Evolutionary conservation across 1,140 invertebrate species (phyloP), one percentile per base, ranked within the genome.

Genomic region (Carposina sasakii): DNA sequence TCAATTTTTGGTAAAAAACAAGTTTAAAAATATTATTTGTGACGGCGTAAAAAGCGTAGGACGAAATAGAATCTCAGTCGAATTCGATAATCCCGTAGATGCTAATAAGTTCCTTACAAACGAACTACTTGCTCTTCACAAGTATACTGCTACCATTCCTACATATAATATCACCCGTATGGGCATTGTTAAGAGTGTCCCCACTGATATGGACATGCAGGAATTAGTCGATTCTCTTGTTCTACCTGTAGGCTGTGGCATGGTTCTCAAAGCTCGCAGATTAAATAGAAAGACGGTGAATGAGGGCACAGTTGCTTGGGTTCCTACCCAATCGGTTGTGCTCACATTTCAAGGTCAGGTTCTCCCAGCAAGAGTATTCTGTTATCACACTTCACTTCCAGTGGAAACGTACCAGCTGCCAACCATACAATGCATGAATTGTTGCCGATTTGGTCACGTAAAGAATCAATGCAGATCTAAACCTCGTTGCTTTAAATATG

Each of bases 321-420:
- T 24, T 9, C 39, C 51, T 3, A 54, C 46, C 2, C 31, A 26
- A 12, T 47, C 49, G 10, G 37, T 52, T 41, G 49, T 52, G 6
- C 4, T 56, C 17, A 60, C 57, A n/a, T 55, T 60, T n/a, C 15
- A 12, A 6, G 48, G 57, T 3, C 52, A 60, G 30, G 45, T 34
- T n/a, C 36, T 55, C 1, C 52, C 56, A 6, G 20, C 36, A 4
- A 31, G 23, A 10, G 20, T 60, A 12, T 60, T 30, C 15, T 24
- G 20, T 21, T 55, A 47, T 24, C 41, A 45, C 16, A 54, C 31
- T n/a, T 55, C 57, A 2, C 34, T 55, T 2, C 48, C 48, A 16
- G 52, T 55, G 0, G 19, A 46, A 19, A 40, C 22, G 0, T 60
- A 55, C 26, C 16, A 34, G 1, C 26, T 55, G 3, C 57, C 52